These are phyloP conservation scores for Pentalonia nigronervosa DNA, from an alignment of 1,140 invertebrate species.

Conservation along the genomic window DNA sequence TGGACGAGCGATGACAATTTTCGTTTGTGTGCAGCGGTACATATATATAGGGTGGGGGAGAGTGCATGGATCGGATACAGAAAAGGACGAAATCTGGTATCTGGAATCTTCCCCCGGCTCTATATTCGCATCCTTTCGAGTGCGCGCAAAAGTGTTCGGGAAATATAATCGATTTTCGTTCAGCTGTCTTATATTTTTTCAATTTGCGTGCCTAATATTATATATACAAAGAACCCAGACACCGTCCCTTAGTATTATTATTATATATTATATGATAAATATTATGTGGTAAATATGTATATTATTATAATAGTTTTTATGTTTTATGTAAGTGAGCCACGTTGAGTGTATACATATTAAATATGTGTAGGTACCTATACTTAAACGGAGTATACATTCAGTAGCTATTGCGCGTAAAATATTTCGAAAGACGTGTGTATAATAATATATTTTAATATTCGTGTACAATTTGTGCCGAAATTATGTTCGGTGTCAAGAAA, in stretches of 20 bases:
- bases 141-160: neutral
- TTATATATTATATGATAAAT: neutral
- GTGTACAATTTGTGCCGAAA: neutral
- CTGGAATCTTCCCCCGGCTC: neutral
- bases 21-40: neutral
- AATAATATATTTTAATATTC: neutral
- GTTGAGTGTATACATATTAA: neutral
- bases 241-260: neutral
- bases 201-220: neutral
- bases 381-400: neutral
- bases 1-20: neutral
- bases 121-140: neutral
- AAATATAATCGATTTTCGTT: constrained; percentile 37
- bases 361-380: neutral
- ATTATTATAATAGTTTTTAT: neutral
- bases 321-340: neutral
- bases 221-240: neutral
- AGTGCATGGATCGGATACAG: neutral
- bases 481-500: neutral
- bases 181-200: constrained; percentile 28
- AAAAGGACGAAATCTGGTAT: neutral
- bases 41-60: neutral
- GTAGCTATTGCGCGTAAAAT: neutral
- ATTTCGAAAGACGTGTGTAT: neutral
- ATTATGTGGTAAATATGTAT: neutral